These are phyloP conservation scores for Tauraco erythrolophus DNA, from an alignment of 2,113 vertebrate genomes.

Conservation along the genomic window DNA sequence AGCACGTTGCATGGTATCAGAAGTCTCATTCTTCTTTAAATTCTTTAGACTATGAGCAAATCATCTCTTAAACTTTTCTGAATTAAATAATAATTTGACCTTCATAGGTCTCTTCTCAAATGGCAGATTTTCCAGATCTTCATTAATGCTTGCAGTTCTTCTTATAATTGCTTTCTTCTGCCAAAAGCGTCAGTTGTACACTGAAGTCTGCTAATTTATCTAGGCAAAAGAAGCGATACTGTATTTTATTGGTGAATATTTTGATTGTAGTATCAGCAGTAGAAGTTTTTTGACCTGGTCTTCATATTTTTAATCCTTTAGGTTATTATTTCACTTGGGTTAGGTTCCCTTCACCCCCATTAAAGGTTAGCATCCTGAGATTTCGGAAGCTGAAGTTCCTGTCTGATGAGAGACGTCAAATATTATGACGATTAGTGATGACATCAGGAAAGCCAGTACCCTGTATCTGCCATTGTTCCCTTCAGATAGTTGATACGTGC, in stretches of 20 bases:
- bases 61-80: neutral
- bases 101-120: neutral
- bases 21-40: neutral
- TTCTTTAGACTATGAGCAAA: neutral
- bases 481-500: neutral
- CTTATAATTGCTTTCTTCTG: neutral
- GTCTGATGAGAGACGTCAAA: neutral
- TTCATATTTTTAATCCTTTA: neutral
- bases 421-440: rapidly evolving
- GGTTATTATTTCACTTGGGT: neutral
- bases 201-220: neutral
- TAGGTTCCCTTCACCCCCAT: neutral
- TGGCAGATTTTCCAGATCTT: neutral
- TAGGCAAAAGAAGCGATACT: neutral
- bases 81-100: neutral
- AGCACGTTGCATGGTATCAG: neutral
- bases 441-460: neutral
- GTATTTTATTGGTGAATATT: neutral
- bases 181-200: neutral
- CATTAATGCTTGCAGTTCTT: neutral
- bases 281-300: neutral
- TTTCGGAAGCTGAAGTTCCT: neutral
- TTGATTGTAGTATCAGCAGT: neutral
- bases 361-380: neutral
- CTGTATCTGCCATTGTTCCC: neutral